Base-by-base conservation (phyloP, 2,797 vertebrate species). In the Lepus oiostolus region DNA sequence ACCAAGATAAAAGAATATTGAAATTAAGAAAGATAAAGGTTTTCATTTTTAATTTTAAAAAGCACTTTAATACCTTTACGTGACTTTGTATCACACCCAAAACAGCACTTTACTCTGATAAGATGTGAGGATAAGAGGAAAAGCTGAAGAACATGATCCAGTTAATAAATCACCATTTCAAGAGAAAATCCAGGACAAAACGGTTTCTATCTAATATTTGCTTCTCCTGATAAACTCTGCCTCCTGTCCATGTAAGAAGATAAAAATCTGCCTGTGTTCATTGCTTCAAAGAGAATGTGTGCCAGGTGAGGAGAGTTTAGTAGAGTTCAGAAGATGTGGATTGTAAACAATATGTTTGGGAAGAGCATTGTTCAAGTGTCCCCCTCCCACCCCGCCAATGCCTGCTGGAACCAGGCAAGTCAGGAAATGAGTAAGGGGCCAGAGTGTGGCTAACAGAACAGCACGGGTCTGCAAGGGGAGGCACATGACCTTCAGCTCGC, bases 141-240 rank as follows among this genome's bases (percentile, higher is more conserved):
- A 89, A 22, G 12, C 11, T 52, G 13, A 47, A 70, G 30, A 58
- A 32, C 35, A 50, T 52, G 6, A 17, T 71, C 74, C 88, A 38
- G 24, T 13, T 92, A 54, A 93, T 26, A 63, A 88, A 67, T 54
- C n/a, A 67, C 50, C 86, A 84, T 88, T 95, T 85, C 26, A 60
- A 88, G 54, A n/a, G 32, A 84, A 79, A 87, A 72, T 60, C 83
- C n/a, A 74, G 16, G 21, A 13, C 0, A 50, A 76, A 70, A 8
- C 7, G 5, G 24, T 70, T 90, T 90, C n/a, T 26, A 32, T 50
- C 32, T 32, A 50, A 42, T 70, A 12, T 75, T 32, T n/a, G 13
- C 74, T 47, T 79, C 38, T 91, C 17, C 70, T 72, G 28, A 80
- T 67, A 38, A 77, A 62, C 24, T 72, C 21, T 58, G 6, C n/a